Percentiles rank a stretch among this genome's conserved stretches.
phyloP scores from a whole-genome alignment of 2,113 vertebrate species.

The Paracanthobrama guichenoti region DNA sequence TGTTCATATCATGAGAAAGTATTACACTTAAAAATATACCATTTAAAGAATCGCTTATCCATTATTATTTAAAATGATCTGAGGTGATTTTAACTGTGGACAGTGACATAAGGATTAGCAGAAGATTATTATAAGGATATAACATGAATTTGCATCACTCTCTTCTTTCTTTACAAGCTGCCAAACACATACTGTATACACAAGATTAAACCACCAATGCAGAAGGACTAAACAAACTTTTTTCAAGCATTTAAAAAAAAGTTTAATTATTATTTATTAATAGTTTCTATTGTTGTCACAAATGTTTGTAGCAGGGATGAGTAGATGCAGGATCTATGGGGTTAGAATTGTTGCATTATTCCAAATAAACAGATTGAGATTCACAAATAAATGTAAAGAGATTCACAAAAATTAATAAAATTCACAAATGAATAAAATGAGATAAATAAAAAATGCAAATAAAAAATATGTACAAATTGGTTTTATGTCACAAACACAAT shows the following conservation, averaged over 20 bases:
- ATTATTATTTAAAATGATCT: neutral
- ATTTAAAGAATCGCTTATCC: neutral
- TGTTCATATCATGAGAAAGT: neutral
- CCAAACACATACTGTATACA: neutral
- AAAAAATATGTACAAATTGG: too few relatives aligned
- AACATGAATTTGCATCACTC: neutral
- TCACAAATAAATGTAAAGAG: too few relatives aligned
- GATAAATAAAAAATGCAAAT: too few relatives aligned
- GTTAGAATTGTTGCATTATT: too few relatives aligned
- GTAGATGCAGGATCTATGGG: too few relatives aligned
- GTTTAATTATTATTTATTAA: neutral
- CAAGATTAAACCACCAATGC: neutral
- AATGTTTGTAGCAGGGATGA: too few relatives aligned
- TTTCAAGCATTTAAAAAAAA: neutral
- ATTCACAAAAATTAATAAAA: too few relatives aligned
- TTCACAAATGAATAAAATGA: too few relatives aligned
- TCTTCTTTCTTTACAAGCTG: neutral
- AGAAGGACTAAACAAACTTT: neutral
- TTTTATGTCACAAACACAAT: too few relatives aligned
- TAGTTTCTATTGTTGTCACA: neutral
- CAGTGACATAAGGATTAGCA: neutral
- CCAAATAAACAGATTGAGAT: too few relatives aligned
- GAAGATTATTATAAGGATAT: neutral
- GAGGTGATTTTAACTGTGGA: neutral
- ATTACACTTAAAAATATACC: neutral